A percentile compares a stretch with the other conserved stretches of the same genome.
Conservation (phyloP, 2,113 vertebrate species). For the Oriolus oriolus region DNA sequence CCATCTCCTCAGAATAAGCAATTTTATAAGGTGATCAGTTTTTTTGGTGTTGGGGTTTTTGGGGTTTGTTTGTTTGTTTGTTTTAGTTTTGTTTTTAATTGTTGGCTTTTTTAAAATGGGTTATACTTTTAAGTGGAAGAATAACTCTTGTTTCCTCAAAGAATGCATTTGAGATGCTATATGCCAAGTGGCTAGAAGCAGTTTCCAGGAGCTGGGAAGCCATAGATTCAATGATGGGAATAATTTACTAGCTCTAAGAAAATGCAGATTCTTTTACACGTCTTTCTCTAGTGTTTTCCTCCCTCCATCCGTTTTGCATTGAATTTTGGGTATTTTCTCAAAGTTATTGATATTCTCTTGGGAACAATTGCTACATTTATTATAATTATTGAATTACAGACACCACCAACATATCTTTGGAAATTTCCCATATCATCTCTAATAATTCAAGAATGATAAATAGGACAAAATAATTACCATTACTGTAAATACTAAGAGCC, state of each 20-base stretch:
- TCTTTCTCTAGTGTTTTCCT: not conserved
- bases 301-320: not conserved
- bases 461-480: not conserved
- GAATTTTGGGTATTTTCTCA: not conserved
- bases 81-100: not conserved
- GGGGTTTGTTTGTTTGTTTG: not conserved
- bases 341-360: not conserved
- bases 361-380: not conserved
- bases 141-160: not conserved
- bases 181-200: not conserved
- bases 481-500: not conserved
- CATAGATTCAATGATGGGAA: not conserved
- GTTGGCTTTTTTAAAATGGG: not conserved
- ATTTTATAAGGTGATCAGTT: not conserved
- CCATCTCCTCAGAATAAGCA: not conserved
- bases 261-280: not conserved
- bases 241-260: not conserved
- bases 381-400: not conserved
- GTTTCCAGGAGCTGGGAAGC: not conserved
- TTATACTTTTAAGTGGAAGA: not conserved
- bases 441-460: not conserved
- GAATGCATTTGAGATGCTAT: not conserved
- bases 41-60: too few relatives aligned
- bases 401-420: not conserved
- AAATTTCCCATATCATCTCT: not conserved